phyloP scores from a whole-genome alignment of 2,888 invertebrate genomes.

The Scaptomyza caliginosa region DNA sequence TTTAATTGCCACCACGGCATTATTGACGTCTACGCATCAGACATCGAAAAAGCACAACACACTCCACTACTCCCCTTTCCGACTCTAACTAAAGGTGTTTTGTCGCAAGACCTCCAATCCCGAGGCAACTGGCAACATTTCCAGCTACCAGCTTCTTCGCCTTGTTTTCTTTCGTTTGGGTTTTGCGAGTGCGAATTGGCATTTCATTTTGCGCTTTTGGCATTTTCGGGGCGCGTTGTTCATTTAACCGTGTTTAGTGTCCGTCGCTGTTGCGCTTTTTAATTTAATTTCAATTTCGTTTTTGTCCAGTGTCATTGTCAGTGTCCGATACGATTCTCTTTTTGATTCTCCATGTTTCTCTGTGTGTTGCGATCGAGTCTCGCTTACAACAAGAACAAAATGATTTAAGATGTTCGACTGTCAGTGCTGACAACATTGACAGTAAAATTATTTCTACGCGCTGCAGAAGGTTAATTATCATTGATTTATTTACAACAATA shows the following conservation, averaged over 20 bases:
- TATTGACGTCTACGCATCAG: constrained; percentile 70
- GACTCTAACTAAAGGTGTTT: constrained; percentile 61
- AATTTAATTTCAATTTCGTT: constrained; percentile 50
- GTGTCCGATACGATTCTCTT: background rate
- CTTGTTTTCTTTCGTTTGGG: background rate
- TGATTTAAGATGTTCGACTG: constrained; percentile 80
- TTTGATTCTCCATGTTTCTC: background rate
- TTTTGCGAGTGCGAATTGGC: constrained; percentile 71
- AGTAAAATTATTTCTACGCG: constrained; percentile 79
- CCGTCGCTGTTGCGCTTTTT: constrained; percentile 71
- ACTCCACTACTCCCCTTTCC: background rate
- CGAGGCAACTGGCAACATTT: constrained; percentile 5
- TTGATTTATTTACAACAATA: constrained; percentile 74
- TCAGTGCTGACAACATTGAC: constrained; percentile 76
- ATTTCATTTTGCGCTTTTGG: constrained; percentile 73
- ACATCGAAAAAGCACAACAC: constrained; percentile 21
- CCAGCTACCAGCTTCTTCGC: constrained; percentile 2
- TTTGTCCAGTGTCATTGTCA: constrained; percentile 33
- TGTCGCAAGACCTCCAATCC: constrained; percentile 52
- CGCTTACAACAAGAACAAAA: constrained; percentile 50
- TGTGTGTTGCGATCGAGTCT: background rate
- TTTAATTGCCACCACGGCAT: constrained; percentile 74
- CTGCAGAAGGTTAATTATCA: constrained; percentile 74
- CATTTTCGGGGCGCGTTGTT: constrained; percentile 72
- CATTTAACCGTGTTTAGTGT: constrained; percentile 75